A percentile compares a stretch with the other conserved stretches of the same genome.
These are phyloP conservation scores for Diploscapter pachys DNA, from an alignment of 1,140 invertebrate species.

Conservation along the genomic window DNA sequence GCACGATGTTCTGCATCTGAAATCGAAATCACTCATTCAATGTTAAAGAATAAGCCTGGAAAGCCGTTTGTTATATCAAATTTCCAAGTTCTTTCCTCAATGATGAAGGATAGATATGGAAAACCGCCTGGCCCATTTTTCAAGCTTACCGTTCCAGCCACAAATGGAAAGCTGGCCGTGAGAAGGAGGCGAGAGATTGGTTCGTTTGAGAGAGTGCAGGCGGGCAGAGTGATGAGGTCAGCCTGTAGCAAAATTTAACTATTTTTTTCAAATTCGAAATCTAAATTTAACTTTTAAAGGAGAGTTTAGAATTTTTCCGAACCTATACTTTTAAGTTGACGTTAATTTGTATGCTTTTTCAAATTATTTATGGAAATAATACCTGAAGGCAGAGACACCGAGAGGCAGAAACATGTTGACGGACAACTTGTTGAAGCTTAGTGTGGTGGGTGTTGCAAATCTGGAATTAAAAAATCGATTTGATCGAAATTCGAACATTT, in stretches of 20 bases:
- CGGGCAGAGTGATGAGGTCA: not conserved
- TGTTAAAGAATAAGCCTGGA: not conserved
- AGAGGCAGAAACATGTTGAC: constrained; percentile 12
- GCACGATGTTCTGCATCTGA: not conserved
- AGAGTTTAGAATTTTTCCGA: not conserved
- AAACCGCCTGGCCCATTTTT: no score
- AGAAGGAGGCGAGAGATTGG: not conserved
- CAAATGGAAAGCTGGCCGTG: constrained; percentile 8
- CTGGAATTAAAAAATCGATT: not conserved
- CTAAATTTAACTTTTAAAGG: no score
- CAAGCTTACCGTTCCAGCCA: constrained; percentile 4
- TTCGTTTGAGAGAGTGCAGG: not conserved
- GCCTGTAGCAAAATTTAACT: not conserved
- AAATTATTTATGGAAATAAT: not conserved
- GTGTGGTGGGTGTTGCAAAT: constrained; percentile 5
- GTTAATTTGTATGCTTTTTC: constrained; percentile 11
- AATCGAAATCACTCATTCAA: not conserved
- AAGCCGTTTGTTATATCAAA: constrained; percentile 6
- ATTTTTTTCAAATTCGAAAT: no score
- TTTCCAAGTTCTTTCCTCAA: not conserved
- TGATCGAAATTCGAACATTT: no score
- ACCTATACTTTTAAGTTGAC: not conserved
- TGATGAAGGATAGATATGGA: no score
- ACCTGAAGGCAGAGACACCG: constrained; percentile 9
- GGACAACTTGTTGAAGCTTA: constrained; percentile 9